Base-by-base conservation (phyloP, 1,140 invertebrate genomes). In the Heterodera carotae region DNA sequence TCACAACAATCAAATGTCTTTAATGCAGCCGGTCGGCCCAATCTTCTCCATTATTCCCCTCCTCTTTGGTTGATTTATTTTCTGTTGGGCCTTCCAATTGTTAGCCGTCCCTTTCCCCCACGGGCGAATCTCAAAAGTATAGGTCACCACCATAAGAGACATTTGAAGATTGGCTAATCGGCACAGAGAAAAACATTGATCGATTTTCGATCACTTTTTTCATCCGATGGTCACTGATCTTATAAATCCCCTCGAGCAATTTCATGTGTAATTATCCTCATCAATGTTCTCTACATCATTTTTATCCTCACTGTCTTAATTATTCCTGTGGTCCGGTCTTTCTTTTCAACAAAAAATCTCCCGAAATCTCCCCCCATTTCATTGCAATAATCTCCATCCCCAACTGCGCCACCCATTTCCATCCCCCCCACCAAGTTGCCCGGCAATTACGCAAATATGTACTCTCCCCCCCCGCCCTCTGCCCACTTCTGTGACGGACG, bases 361-460 rank as follows among this genome's bases (percentile, higher is more conserved):
- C 62, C 62, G 39, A 43, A 66, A 66, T 66, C 62, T 2, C 27
- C 7, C 22, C 62, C 62, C 27, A 66, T 66, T 66, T 66, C 62
- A 0, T 25, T 25, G 22, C 62, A 34, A 66, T 27, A 31, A 34
- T 12, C 27, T 27, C 3, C 2, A n/a, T 5, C 27, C 62, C 18
- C 62, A 0, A n/a, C 62, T 5, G 59, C 62, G 2, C 62, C n/a
- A 10, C 27, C 62, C 27, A 10, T n/a, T 1, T 8, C 0, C 39
- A 29, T 62, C 59, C 62, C 33, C 8, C n/a, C 27, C 27, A 66
- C 7, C 22, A 66, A 34, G 27, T 66, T 29, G 27, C 22, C 62
- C 62, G 27, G 27, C 62, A 66, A 66, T 66, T 66, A 66, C 25
- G 62, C 62, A 66, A 66, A 66, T 66, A 25, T 29, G 27, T 34